Base-by-base conservation (phyloP, 2,888 invertebrate genomes). In the Cerceris rybyensis region DNA sequence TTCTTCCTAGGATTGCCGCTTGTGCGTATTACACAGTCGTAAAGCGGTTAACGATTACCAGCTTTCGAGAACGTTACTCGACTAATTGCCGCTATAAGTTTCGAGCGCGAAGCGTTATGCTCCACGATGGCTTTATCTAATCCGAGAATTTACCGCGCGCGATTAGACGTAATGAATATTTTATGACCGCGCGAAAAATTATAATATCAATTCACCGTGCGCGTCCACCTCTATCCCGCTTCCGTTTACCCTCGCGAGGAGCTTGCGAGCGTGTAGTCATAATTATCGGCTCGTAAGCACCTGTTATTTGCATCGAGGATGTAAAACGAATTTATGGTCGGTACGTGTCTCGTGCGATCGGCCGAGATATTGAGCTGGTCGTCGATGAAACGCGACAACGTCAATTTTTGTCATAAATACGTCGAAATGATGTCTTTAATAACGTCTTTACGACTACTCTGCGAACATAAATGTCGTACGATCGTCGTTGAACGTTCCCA, bases 251-350 rank as follows among this genome's bases (percentile, higher is more conserved):
- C 39, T 64, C 58, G 63, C 6, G 11, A n/a, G 46, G n/a, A 9
- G 28, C 28, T 28, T 28, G 28, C 28, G 28, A 28, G 28, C 1
- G 28, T 28, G 28, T 6, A 9, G 17, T 65, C 49, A 46, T 64
- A 71, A 71, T 64, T 42, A 57, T 39, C 9, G 49, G 1, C 13
- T 28, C 50, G 11, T 13, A 52, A 70, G 50, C 46, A 17, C 28
- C 52, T 54, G 63, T 65, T 55, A 71, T 71, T 71, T 60, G 71
- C 64, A 16, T 65, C 46, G 14, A 42, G 7, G 46, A 39, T 65
- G n/a, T 16, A 6, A 65, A 60, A 71, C 65, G 54, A 71, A 71
- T 71, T 65, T 59, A 55, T 59, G 50, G 8, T 52, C 8, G 46
- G 6, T 55, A 55, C 28, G 17, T n/a, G 50, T 50, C 50, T 17